These are phyloP conservation scores for Zenarchopterus dispar DNA, from an alignment of 2,797 vertebrate genomes.

Conservation along the genomic window DNA sequence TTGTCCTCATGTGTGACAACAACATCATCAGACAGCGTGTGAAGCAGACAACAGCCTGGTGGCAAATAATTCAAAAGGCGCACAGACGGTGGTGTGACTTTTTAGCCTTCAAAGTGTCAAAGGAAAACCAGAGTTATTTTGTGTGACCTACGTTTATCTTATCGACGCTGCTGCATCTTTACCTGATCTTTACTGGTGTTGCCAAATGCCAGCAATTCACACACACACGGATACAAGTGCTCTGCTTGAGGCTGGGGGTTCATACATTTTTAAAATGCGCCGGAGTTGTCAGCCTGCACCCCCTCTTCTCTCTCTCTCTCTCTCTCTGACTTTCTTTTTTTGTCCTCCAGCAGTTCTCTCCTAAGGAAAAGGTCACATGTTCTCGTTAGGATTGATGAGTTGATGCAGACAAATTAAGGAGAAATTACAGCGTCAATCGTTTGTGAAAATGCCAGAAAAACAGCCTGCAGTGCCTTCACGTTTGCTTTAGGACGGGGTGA, in stretches of 20 bases:
- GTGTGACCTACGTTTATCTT: too few relatives aligned
- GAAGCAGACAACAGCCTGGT: conserved; percentile 6
- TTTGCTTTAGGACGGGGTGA: not conserved
- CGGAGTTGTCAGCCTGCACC: conserved; percentile 19
- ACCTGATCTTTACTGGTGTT: conserved; percentile 19
- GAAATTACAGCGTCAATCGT: not conserved
- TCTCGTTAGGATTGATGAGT: not conserved
- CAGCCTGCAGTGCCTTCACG: not conserved
- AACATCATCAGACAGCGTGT: conserved; percentile 9
- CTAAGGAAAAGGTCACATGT: conserved; percentile 8
- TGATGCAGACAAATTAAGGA: conserved; percentile 6
- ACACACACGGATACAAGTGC: not conserved
- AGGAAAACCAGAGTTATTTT: not conserved
- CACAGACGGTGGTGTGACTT: not conserved
- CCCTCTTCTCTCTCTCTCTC: conserved; percentile 2
- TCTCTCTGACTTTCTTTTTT: not conserved
- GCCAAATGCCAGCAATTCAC: conserved; percentile 29
- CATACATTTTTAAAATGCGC: conserved; percentile 56
- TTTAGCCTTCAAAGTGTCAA: not conserved
- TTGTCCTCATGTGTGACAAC: conserved; percentile 25
- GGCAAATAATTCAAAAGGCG: conserved; percentile 1
- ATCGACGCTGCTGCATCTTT: not conserved
- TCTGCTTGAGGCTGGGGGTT: conserved; percentile 44
- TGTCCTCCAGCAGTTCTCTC: not conserved
- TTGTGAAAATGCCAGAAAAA: conserved; percentile 9